phyloP scores from a whole-genome alignment of 2,888 invertebrate genomes.

The Exephanes ischioxanthus region DNA sequence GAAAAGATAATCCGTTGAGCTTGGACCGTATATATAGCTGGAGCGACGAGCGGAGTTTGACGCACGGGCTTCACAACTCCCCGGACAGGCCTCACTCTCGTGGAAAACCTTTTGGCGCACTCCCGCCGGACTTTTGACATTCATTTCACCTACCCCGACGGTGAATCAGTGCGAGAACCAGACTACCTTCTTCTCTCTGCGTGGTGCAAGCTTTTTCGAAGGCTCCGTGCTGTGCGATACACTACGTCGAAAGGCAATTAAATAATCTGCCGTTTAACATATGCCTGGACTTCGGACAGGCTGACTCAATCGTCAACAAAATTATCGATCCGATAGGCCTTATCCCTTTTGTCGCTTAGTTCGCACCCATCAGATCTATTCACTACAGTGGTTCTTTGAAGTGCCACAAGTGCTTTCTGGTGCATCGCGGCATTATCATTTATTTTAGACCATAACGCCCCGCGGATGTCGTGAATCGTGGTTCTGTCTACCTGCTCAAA shows the following conservation, averaged over 20 bases:
- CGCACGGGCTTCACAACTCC: conserved; percentile 25
- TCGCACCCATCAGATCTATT: too few species aligned
- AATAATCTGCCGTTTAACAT: not conserved
- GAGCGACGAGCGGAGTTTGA: conserved; percentile 38
- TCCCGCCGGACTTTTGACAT: conserved; percentile 62
- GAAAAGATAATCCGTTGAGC: conserved; percentile 69
- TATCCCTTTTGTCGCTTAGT: too few species aligned
- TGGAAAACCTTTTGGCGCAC: conserved; percentile 48
- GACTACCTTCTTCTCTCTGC: conserved; percentile 14
- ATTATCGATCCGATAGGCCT: too few species aligned
- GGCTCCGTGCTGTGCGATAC: not conserved
- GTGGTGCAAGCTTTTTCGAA: not conserved
- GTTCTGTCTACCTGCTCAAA: not conserved
- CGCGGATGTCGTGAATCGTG: not conserved
- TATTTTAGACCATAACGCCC: not conserved
- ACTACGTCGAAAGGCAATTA: not conserved
- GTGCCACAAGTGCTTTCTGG: too few species aligned
- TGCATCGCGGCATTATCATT: not conserved
- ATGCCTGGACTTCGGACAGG: not conserved
- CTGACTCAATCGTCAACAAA: not conserved
- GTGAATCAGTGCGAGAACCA: conserved; percentile 65
- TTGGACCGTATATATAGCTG: conserved; percentile 29
- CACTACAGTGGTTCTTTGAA: too few species aligned
- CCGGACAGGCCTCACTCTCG: conserved; percentile 45
- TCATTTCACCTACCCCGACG: conserved; percentile 61